Evolutionary conservation across 2,113 vertebrate species (phyloP).

Genomic region (Pelmatolapia mariae): DNA sequence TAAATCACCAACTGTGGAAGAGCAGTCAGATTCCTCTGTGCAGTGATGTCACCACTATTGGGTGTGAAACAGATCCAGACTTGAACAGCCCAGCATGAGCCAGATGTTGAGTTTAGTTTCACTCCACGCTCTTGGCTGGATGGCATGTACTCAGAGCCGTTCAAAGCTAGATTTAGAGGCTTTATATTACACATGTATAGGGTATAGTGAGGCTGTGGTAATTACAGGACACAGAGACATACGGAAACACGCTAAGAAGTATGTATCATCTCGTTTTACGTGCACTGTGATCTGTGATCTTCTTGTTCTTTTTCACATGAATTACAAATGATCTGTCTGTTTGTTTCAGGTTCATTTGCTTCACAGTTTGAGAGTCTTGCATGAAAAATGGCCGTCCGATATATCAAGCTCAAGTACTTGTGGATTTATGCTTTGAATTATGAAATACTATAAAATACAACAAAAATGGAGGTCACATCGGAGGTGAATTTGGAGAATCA

Average conservation of each 20-base stretch:
- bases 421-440: conserved; percentile 62
- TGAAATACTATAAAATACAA: conserved; percentile 45
- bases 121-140: neutral
- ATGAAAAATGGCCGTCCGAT: conserved; percentile 42
- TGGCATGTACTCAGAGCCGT: neutral
- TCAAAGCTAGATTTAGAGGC: neutral
- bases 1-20: conserved; percentile 63
- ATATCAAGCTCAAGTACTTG: conserved; percentile 39
- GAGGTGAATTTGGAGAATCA: conserved; percentile 43
- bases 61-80: conserved; percentile 75
- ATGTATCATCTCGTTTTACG: neutral
- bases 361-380: conserved; percentile 1
- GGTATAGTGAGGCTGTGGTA: neutral
- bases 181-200: neutral
- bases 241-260: neutral
- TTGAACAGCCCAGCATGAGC: conserved; percentile 58
- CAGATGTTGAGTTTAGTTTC: conserved; percentile 69
- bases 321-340: neutral
- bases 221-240: neutral
- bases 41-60: conserved; percentile 65
- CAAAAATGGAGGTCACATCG: conserved; percentile 70
- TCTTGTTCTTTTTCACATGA: neutral
- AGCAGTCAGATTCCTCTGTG: conserved; percentile 64
- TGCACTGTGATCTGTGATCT: neutral
- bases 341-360: conserved; percentile 40